Percentiles rank a stretch among this genome's conserved stretches.
Evolutionary conservation across 2,797 vertebrate genomes (phyloP).

Genomic region (Somateria mollissima): DNA sequence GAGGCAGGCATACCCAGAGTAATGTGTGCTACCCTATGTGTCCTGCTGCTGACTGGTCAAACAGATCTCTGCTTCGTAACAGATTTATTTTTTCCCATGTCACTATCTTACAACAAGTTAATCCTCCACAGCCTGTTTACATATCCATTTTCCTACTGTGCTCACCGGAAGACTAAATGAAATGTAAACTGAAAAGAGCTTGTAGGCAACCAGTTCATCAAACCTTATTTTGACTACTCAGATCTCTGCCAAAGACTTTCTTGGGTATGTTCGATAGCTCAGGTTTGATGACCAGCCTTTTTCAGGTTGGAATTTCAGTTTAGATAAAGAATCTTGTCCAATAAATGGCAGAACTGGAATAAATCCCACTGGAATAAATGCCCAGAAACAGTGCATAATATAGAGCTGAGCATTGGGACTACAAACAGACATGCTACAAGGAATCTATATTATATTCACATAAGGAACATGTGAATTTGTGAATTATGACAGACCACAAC

Average conservation of each 20-base stretch:
- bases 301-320: background rate
- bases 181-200: background rate
- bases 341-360: background rate
- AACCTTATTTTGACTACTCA: background rate
- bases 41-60: background rate
- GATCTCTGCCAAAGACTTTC: background rate
- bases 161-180: background rate
- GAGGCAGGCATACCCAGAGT: rapidly evolving
- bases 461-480: background rate
- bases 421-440: background rate
- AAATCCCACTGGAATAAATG: background rate
- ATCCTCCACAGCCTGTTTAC: background rate
- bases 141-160: background rate
- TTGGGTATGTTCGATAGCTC: background rate
- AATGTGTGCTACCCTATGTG: rapidly evolving
- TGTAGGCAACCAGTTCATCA: background rate
- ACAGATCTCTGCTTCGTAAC: background rate
- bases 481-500: background rate
- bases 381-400: background rate
- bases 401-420: background rate
- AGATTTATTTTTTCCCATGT: background rate
- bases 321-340: background rate
- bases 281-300: background rate
- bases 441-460: background rate
- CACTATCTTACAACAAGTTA: background rate